These are phyloP conservation scores for Pseudochirops corinnae DNA, from an alignment of 2,797 vertebrate genomes.

Conservation along the genomic window DNA sequence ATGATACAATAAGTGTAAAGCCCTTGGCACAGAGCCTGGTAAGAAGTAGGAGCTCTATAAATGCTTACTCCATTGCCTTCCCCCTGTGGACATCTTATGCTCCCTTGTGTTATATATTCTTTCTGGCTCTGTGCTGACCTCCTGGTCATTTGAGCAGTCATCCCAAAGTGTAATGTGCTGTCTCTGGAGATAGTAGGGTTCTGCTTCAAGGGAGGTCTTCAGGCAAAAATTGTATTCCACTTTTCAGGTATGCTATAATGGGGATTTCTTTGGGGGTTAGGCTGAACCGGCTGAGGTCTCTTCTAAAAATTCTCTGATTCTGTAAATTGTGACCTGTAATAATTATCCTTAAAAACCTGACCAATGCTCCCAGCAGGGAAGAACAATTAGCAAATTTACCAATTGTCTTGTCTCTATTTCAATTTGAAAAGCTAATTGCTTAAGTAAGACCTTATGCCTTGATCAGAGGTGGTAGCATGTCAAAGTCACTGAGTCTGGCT, in stretches of 20 bases:
- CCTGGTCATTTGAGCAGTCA: neutral
- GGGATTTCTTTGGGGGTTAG: neutral
- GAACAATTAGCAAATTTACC: neutral
- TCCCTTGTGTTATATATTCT: too few species aligned
- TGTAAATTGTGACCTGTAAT: neutral
- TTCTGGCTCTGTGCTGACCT: too few species aligned
- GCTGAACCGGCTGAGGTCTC: neutral
- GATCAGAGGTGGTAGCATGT: constrained; percentile 11
- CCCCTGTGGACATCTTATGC: too few species aligned
- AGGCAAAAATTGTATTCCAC: neutral
- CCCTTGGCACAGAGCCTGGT: too few species aligned
- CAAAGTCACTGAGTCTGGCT: neutral
- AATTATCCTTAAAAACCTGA: neutral
- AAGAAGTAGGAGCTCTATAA: too few species aligned
- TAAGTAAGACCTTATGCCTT: constrained; percentile 8
- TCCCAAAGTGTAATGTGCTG: neutral
- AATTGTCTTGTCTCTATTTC: neutral
- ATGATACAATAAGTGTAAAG: too few species aligned
- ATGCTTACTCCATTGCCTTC: too few species aligned
- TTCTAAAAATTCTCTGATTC: neutral
- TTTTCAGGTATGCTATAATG: neutral
- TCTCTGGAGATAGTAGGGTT: neutral
- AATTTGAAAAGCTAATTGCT: constrained; percentile 14
- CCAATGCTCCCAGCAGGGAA: neutral
- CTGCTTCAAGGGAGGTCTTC: neutral